Base-by-base conservation (phyloP, 1,140 invertebrate genomes). In the Panagrolaimus sp. region DNA sequence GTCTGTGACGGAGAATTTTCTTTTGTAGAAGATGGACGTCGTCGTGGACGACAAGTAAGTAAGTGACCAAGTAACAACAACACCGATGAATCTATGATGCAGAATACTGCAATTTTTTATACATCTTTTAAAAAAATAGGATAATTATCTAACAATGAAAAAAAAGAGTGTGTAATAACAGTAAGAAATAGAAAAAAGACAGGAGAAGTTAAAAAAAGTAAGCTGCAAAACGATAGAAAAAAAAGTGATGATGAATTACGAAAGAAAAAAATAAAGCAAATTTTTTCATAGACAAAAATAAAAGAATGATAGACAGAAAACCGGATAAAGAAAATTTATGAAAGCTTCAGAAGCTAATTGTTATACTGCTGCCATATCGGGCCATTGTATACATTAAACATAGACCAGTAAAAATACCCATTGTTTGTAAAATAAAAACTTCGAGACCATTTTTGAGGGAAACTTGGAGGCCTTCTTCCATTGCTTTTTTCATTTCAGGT, bases 401-500 rank as follows among this genome's bases (percentile, higher is more conserved):
- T 20, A 65, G 31, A 8, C 45, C 53, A 61, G 13, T 53, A 42
- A 75, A 27, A 7, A 79, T 63, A 14, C 77, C 76, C n/a, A 53
- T 43, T 5, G 71, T 68, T 66, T 81, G 79, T 9, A 81, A 70
- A 43, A 74, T 67, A 14, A 81, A 67, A 25, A 81, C 79, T 44
- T 81, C 75, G n/a, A 81, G 53, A 48, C 80, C 77, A 42, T 74
- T 63, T n/a, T 47, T 53, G 9, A 82, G 66, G 8, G 72, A 77
- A 14, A 82, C 69, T 47, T 76, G 70, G 13, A 81, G 68, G 5
- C 68, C 78, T 43, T 81, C 80, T 67, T 81, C 79, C 81, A 81
- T 81, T 38, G 79, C 81, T 61, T 83, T 79, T 62, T 81, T 83
- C 79, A 81, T 81, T 65, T 81, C 79, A 20, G 80, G 79, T 75